phyloP scores from a whole-genome alignment of 2,797 vertebrate genomes.

The Pseudochromis fuscus region DNA sequence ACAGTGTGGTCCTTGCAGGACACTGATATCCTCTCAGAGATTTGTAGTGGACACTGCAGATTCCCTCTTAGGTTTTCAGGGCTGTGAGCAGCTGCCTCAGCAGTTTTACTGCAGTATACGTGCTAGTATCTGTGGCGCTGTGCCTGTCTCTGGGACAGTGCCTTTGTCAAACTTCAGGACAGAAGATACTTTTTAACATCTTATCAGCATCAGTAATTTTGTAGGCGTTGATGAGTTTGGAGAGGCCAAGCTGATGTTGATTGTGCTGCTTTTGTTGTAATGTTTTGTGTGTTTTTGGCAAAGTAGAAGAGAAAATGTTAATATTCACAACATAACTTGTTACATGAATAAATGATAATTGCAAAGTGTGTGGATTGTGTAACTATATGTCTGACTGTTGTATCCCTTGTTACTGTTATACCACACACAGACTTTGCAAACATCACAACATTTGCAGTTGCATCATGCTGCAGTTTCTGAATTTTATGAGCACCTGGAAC shows the following conservation, averaged over 20 bases:
- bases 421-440: slow-evolving; percentile 5
- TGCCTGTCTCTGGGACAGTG: slow-evolving; percentile 28
- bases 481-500: slow-evolving; percentile 1
- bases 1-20: slow-evolving; percentile 9
- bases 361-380: neutral
- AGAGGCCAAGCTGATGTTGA: neutral
- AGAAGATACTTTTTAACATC: neutral
- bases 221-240: slow-evolving; percentile 2
- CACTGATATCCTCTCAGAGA: slow-evolving; percentile 29
- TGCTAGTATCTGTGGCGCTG: slow-evolving; percentile 24
- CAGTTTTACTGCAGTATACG: slow-evolving; percentile 61
- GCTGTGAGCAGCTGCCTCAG: slow-evolving; percentile 52
- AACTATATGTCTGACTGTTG: slow-evolving; percentile 3
- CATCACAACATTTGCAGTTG: neutral
- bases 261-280: neutral
- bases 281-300: slow-evolving; percentile 4
- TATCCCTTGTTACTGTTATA: neutral
- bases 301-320: neutral
- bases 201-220: neutral
- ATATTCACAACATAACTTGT: neutral
- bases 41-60: slow-evolving; percentile 62
- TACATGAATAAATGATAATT: slow-evolving; percentile 25
- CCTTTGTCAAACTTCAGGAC: slow-evolving; percentile 22
- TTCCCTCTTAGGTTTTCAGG: slow-evolving; percentile 53
- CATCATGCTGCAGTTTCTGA: neutral